Base-by-base conservation (phyloP, 2,888 invertebrate species). In the Sarcophaga caerulescens region DNA sequence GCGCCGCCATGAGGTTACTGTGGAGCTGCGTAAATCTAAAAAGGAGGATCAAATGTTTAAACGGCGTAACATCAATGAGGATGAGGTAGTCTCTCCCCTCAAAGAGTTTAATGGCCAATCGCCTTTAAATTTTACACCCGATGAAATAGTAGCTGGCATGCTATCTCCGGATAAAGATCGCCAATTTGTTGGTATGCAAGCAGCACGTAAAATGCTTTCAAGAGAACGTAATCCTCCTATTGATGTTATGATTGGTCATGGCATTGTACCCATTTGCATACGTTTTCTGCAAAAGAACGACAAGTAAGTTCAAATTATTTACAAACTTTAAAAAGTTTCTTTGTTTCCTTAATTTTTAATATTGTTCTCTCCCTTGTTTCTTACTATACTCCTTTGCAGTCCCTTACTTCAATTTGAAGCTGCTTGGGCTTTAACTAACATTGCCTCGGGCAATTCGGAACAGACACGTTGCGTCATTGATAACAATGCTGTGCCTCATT, bases 401-500 rank as follows among this genome's bases (percentile, higher is more conserved):
- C 93, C 96, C 0, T 94, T 95, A 73, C 93, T 98, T 1, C 97
- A 99, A 92, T 99, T 99, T 93, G 99, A 99, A 93, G 97, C 99
- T 1, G 97, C 99, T 0, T 99, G 99, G 99, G 98, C 98, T 0
- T 93, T 99, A 80, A 99, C 99, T 44, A 99, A 99, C 92, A 97
- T 99, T 77, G 99, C 99, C 0, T 99, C 99, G 0, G 99, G 99
- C 11, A 97, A 97, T 0, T 95, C 97, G 0, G 96, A 96, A 0
- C 98, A 99, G 92, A 99, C 99, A 0, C 95, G 96, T 89, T 96
- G 96, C 21, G 98, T 99, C 0, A 96, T 99, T 4, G 94, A 95
- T 92, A 95, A 96, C 59, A 97, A 97, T n/a, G 98, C 98, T 0
- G 95, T 99, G 25, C 97, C 97, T 0, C 96, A 96, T 84, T 95